Conservation (phyloP, 2,113 vertebrate species). For the Pterocles orientalis region DNA sequence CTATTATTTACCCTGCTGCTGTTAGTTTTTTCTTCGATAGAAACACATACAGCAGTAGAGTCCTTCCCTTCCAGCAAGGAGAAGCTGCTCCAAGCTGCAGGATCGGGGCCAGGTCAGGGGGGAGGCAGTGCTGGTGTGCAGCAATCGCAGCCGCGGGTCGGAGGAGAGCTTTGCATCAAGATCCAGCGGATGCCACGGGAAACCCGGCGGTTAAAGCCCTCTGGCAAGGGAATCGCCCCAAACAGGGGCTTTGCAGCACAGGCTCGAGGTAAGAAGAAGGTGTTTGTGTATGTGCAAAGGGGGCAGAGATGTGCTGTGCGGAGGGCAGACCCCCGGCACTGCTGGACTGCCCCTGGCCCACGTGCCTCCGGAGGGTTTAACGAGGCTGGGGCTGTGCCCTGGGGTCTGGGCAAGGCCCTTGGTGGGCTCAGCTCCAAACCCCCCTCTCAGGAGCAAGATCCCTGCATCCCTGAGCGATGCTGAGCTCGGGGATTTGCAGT, state of each 20-base stretch:
- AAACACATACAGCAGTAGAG: neutral
- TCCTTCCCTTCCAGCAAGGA: neutral
- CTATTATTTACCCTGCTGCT: neutral
- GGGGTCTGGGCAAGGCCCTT: neutral
- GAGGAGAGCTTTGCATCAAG: neutral
- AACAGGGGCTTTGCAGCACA: fast-evolving
- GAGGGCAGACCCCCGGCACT: neutral
- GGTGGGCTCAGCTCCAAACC: neutral
- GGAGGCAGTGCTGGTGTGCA: neutral
- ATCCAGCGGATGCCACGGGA: fast-evolving
- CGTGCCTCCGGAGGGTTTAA: too few relatives aligned
- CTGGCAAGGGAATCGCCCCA: neutral
- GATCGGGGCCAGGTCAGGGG: neutral
- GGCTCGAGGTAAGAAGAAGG: neutral
- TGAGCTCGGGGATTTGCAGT: neutral
- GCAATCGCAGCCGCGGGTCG: fast-evolving
- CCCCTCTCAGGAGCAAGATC: neutral
- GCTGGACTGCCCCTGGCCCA: neutral
- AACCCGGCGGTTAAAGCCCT: neutral
- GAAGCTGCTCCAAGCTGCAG: fast-evolving
- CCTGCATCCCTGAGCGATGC: neutral
- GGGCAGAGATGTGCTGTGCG: neutral
- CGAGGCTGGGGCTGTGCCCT: neutral
- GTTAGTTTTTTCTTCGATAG: neutral
- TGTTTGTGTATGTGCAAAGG: neutral